Evolutionary conservation across 1,140 invertebrate species (phyloP), one percentile per base, ranked within the genome.

Genomic region (Eriosoma lanigerum): DNA sequence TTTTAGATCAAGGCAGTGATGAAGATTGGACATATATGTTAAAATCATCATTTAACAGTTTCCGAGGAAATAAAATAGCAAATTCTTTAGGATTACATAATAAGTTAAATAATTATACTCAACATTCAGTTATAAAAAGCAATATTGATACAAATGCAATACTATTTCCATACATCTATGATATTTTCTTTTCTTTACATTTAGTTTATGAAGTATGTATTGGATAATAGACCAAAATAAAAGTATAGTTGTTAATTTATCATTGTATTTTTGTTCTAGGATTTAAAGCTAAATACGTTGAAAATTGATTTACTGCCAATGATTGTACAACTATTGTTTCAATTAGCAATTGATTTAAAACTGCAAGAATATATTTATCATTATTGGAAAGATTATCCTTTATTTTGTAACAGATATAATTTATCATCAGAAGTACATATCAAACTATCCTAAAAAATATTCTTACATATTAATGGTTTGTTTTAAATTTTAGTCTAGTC

Each of bases 331-430:
- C 89, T 96, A 56, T 86, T 97, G 13, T 90, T 92, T 84, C 93
- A 95, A 84, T 85, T 98, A 66, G 90, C 94, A 1, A 88, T 88
- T 38, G 94, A 96, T 86, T 88, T 98, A 70, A 88, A 90, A 73
- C 87, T 95, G 38, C 86, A 89, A 0, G 86, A 88, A 26, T 98
- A 94, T 84, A 85, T 90, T 15, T 89, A 93, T 83, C 91, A 95
- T 85, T 98, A 98, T 85, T 93, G 93, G 87, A 86, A 93, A 82
- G 95, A 98, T 87, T 96, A 92, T 84, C 94, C 96, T 0, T 87
- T 8, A 84, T 90, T 19, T 91, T 78, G 38, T 78, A 46, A 78
- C 8, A 78, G 75, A 19, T 21, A 62, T 26, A 46, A 78, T 24
- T 26, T 48, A 78, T 60, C 21, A 24, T 44, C 21, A 46, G 38